Conservation (phyloP, 2,113 vertebrate genomes). For the Anolis carolinensis region DNA sequence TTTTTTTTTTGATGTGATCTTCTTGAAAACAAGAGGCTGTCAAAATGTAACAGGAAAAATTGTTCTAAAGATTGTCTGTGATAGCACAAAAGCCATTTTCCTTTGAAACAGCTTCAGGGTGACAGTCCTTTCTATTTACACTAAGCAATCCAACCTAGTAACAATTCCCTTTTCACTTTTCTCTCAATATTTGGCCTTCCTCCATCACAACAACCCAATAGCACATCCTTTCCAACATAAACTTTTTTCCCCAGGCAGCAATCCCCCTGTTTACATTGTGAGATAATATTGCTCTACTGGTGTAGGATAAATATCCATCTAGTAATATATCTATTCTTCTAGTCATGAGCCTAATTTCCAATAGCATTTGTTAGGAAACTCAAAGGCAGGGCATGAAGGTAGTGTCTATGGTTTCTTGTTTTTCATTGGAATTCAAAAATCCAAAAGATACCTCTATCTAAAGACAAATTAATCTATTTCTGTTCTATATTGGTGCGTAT, state of each 20-base stretch:
- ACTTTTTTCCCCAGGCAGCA: not conserved
- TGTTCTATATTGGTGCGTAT: not conserved
- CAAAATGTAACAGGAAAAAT: slow-evolving; percentile 4
- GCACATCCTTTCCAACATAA: not conserved
- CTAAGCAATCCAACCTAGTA: not conserved
- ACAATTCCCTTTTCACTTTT: not conserved
- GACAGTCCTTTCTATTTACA: not conserved
- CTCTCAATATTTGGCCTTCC: not conserved
- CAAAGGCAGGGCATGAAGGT: not conserved
- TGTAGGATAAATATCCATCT: not conserved
- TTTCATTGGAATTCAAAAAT: not conserved
- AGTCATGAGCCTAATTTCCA: not conserved
- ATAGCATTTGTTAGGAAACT: not conserved
- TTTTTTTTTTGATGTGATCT: not conserved
- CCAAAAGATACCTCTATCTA: not conserved
- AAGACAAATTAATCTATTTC: not conserved
- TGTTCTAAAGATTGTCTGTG: not conserved
- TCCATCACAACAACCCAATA: not conserved
- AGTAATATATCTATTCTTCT: not conserved
- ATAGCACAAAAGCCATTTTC: slow-evolving; percentile 6
- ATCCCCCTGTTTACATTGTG: not conserved
- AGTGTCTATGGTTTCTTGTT: not conserved
- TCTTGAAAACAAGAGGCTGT: not conserved
- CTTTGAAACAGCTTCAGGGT: not conserved
- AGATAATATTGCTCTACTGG: not conserved